Evolutionary conservation across 2,888 invertebrate species (phyloP).

Genomic region (Lottia gigantea): DNA sequence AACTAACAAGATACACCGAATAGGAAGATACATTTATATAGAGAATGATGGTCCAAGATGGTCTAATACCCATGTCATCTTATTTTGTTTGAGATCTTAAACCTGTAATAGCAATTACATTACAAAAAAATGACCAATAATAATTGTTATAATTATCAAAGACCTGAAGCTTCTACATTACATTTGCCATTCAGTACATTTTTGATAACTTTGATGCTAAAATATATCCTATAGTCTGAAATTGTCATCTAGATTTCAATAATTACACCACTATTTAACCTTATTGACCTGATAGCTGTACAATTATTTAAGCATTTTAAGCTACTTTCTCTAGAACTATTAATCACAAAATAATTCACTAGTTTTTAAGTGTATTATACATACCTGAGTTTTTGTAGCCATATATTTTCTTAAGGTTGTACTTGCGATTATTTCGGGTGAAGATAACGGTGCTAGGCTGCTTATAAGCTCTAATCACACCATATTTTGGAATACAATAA

Average conservation of each 20-base stretch:
- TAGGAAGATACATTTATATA: not conserved
- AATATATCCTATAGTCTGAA: not conserved
- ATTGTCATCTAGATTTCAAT: not conserved
- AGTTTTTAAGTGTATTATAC: no score
- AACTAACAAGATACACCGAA: not conserved
- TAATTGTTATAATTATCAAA: no score
- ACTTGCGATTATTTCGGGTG: not conserved
- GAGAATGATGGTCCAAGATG: not conserved
- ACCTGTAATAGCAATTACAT: not conserved
- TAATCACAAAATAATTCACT: no score
- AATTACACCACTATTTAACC: not conserved
- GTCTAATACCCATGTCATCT: slow-evolving; percentile 7
- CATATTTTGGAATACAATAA: no score
- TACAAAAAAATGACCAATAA: not conserved
- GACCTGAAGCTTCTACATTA: no score
- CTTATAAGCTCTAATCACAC: no score
- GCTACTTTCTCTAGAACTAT: no score
- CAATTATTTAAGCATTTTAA: no score
- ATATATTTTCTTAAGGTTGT: not conserved
- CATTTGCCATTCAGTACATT: no score
- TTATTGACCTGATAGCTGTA: not conserved
- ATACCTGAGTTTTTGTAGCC: slow-evolving; percentile 5
- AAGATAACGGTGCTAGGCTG: no score
- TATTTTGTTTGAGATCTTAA: slow-evolving; percentile 1
- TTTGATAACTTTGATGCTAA: not conserved